Conservation (phyloP, 2,797 vertebrate genomes). For the Lycodopsis pacificus region DNA sequence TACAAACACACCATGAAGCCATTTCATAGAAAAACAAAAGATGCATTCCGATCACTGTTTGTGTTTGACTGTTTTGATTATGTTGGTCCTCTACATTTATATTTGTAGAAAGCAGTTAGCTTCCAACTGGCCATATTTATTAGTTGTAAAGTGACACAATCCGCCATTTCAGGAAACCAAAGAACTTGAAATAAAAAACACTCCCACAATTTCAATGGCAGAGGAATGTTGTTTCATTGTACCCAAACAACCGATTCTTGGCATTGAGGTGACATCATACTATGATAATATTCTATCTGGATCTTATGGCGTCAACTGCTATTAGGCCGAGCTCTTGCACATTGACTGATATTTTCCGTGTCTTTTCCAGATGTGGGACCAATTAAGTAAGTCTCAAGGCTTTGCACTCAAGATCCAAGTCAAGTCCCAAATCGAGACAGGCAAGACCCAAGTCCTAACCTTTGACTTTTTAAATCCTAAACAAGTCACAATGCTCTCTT, state of each 20-base stretch:
- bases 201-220: not conserved
- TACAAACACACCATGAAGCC: not conserved
- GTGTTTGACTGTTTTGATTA: not conserved
- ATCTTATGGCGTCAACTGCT: not conserved
- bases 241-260: not conserved
- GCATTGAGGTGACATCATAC: conserved; percentile 10
- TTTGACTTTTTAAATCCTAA: too few relatives aligned
- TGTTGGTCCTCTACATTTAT: not conserved
- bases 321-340: not conserved
- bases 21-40: not conserved
- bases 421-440: too few relatives aligned
- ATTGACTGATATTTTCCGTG: not conserved
- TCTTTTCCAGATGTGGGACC: too few relatives aligned
- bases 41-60: not conserved
- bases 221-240: not conserved
- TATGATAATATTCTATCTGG: not conserved
- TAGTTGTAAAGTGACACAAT: conserved; percentile 7
- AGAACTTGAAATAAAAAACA: not conserved
- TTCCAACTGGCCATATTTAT: not conserved
- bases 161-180: not conserved
- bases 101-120: not conserved
- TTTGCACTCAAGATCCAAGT: too few relatives aligned
- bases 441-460: too few relatives aligned
- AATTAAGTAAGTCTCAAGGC: too few relatives aligned
- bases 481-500: too few relatives aligned